Conservation (phyloP, 2,113 vertebrate genomes). For the Pantherophis guttatus region DNA sequence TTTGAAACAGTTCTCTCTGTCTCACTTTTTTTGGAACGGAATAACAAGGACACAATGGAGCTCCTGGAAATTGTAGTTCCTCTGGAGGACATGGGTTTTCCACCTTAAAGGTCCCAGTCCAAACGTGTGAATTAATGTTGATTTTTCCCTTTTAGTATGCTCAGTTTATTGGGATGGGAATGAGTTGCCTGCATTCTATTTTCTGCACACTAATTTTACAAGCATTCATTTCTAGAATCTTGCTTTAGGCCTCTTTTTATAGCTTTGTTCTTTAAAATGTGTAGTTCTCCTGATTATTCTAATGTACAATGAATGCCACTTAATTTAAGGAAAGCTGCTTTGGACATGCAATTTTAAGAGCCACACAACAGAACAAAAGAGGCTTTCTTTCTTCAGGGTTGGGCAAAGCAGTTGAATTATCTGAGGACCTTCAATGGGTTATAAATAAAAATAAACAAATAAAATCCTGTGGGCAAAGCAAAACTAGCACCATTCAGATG, state of each 20-base stretch:
- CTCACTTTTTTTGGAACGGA: background rate
- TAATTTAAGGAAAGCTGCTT: constrained; percentile 71
- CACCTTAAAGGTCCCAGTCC: background rate
- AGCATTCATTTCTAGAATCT: background rate
- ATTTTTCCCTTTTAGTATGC: background rate
- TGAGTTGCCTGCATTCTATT: background rate
- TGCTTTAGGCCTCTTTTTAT: constrained; percentile 22
- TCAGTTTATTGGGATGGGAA: background rate
- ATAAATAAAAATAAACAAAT: constrained; percentile 63
- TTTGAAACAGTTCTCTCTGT: background rate
- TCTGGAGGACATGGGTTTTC: background rate
- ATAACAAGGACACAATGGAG: background rate
- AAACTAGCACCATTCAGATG: constrained; percentile 68
- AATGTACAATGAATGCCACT: constrained; percentile 68
- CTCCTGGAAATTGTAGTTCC: background rate
- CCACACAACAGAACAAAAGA: constrained; percentile 66
- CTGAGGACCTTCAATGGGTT: constrained; percentile 67
- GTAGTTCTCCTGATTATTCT: constrained; percentile 65
- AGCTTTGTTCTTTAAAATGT: constrained; percentile 66
- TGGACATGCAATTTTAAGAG: constrained; percentile 63
- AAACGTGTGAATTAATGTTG: background rate
- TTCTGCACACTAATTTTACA: background rate
- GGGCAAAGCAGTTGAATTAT: constrained; percentile 71
- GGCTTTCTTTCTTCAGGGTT: constrained; percentile 63
- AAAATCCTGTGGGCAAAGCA: constrained; percentile 71